A percentile compares a stretch with the other conserved stretches of the same genome.
These are phyloP conservation scores for Griposia aprilina DNA, from an alignment of 2,888 invertebrate genomes.

Conservation along the genomic window DNA sequence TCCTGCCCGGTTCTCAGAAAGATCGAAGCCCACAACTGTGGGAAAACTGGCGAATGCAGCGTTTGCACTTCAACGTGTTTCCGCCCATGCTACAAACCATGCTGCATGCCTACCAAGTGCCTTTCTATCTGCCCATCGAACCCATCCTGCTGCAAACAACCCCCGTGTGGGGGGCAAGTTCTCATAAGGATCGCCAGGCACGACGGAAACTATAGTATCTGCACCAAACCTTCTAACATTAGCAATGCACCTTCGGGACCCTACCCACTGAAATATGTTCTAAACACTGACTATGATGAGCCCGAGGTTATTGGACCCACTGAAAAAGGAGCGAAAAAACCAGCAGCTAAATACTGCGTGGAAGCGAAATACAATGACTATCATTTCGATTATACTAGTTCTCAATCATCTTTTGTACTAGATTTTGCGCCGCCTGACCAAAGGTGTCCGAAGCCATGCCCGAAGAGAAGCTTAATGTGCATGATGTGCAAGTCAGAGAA, in stretches of 20 bases:
- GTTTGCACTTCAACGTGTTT: constrained; percentile 73
- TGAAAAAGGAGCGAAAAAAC: constrained; percentile 21
- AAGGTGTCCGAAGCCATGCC: constrained; percentile 79
- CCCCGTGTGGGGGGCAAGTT: constrained; percentile 72
- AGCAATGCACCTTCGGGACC: constrained; percentile 85
- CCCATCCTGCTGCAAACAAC: constrained; percentile 73
- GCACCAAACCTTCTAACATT: constrained; percentile 84
- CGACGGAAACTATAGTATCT: constrained; percentile 83
- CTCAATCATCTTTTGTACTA: constrained; percentile 84
- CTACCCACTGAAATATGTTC: constrained; percentile 85
- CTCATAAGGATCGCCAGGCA: constrained; percentile 84
- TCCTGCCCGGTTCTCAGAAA: constrained; percentile 83
- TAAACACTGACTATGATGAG: constrained; percentile 74
- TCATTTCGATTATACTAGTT: constrained; percentile 86
- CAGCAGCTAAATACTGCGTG: constrained; percentile 79
- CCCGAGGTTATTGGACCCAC: constrained; percentile 45
- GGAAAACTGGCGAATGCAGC: constrained; percentile 76
- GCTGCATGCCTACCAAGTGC: constrained; percentile 75
- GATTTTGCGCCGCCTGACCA: constrained; percentile 86
- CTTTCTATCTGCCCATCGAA: constrained; percentile 73
- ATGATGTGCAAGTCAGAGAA: constrained; percentile 67
- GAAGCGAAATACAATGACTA: constrained; percentile 88
- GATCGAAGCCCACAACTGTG: constrained; percentile 84
- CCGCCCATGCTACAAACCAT: constrained; percentile 74
- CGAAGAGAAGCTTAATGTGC: constrained; percentile 76